Conservation (phyloP, 1,140 invertebrate genomes). For the Grapholita molesta region DNA sequence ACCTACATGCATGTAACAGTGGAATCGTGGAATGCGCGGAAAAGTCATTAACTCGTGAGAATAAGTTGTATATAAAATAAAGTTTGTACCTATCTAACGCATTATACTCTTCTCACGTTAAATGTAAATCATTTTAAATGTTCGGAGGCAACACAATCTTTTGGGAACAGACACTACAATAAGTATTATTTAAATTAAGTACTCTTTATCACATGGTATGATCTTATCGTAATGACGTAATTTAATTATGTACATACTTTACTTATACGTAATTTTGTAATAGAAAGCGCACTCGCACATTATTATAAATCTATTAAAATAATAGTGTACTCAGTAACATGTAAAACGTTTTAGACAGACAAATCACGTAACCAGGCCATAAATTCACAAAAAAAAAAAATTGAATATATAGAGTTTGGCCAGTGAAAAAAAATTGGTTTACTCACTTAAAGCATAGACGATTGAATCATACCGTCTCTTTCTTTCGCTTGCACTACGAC, state of each 20-base stretch:
- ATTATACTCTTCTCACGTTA: not conserved
- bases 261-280: constrained; percentile 11
- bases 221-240: not conserved
- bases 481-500: too few species aligned
- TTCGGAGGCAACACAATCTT: not conserved
- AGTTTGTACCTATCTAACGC: not conserved
- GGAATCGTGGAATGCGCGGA: too few species aligned
- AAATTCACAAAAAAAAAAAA: too few species aligned
- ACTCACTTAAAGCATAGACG: too few species aligned
- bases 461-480: too few species aligned
- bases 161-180: constrained; percentile 9
- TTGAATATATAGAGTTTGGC: too few species aligned
- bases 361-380: too few species aligned
- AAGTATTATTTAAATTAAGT: not conserved
- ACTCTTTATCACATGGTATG: not conserved
- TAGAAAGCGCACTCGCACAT: constrained; percentile 7
- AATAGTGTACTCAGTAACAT: too few species aligned
- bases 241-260: constrained; percentile 1
- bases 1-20: not conserved
- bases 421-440: too few species aligned
- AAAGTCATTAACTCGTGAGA: too few species aligned
- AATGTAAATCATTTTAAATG: not conserved
- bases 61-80: not conserved
- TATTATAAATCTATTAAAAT: not conserved
- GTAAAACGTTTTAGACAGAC: too few species aligned